A percentile compares a stretch with the other conserved stretches of the same genome.
Evolutionary conservation across 2,888 invertebrate genomes (phyloP).

Genomic region (Phaedon cochleariae): DNA sequence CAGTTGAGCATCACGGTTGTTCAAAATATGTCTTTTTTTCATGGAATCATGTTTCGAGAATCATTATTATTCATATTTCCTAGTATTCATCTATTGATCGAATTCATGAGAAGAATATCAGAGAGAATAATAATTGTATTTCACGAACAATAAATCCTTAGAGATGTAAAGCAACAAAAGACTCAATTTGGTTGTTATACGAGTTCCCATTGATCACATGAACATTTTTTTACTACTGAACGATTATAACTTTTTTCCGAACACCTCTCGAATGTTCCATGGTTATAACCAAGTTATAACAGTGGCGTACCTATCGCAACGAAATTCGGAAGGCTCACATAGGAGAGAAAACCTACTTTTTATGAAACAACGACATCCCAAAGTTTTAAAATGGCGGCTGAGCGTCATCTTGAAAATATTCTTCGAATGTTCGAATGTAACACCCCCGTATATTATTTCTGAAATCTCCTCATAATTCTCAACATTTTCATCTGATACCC

Average conservation of each 20-base stretch:
- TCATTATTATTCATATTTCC: background rate
- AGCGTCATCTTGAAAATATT: too few relatives aligned
- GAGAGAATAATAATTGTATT: background rate
- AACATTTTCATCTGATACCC: too few relatives aligned
- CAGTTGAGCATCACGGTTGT: too few relatives aligned
- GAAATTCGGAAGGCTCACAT: too few relatives aligned
- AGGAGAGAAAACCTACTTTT: too few relatives aligned
- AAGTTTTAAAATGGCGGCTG: too few relatives aligned
- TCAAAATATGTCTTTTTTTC: background rate
- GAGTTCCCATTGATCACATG: background rate
- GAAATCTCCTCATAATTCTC: too few relatives aligned
- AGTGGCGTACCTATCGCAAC: background rate
- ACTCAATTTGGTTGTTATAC: background rate
- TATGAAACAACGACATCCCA: too few relatives aligned
- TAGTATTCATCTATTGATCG: background rate
- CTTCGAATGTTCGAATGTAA: too few relatives aligned
- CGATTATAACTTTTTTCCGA: background rate
- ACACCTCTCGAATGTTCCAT: background rate
- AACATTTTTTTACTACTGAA: background rate
- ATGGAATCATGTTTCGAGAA: background rate
- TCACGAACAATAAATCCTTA: background rate
- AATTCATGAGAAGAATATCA: background rate
- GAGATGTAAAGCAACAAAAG: background rate
- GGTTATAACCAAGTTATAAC: too few relatives aligned
- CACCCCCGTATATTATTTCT: too few relatives aligned